Evolutionary conservation across 2,113 vertebrate genomes (phyloP), one percentile per base, ranked within the genome.

Genomic region (Gambusia holbrooki): DNA sequence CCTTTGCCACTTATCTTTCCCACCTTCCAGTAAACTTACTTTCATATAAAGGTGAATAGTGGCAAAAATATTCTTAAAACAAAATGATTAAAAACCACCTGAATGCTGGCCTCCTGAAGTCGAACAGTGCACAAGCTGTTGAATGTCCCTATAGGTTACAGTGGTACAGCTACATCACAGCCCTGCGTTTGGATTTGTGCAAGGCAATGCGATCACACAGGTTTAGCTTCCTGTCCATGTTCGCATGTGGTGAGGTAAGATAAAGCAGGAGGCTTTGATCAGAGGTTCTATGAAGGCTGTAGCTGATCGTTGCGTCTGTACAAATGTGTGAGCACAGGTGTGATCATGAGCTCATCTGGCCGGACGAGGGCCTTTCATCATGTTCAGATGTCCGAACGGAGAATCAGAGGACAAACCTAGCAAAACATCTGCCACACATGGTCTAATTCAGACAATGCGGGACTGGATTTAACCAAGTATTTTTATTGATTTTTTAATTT

Each of bases 291-390:
- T 10, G 62, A 76, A 71, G 61, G 58, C 40, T 45, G 54, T 22
- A 29, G 27, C 33, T 64, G 32, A 74, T 7, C 51, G 67, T 15
- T 67, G 13, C 30, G 40, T 68, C 0, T 62, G 35, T 71, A n/a
- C 66, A 19, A 51, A 62, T 19, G 27, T 77, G 74, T 48, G 0
- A 5, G 75, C 13, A 61, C 77, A 71, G 74, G 77, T 76, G 72
- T 14, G 45, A 28, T 69, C 74, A 71, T 69, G 77, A 58, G 73
- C 79, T 82, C 14, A 62, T 80, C 78, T 76, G 25, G 82, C 76
- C 33, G 73, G 79, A 58, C 58, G 67, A 45, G 77, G 71, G 83
- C 71, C 74, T 81, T 74, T 79, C 74, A 77, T 85, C 76, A 77
- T 78, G 71, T 76, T 87, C 74, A 69, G 69, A 72, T 82, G 84